These are phyloP conservation scores for Calameuta filiformis DNA, from an alignment of 2,888 invertebrate species.

Conservation along the genomic window DNA sequence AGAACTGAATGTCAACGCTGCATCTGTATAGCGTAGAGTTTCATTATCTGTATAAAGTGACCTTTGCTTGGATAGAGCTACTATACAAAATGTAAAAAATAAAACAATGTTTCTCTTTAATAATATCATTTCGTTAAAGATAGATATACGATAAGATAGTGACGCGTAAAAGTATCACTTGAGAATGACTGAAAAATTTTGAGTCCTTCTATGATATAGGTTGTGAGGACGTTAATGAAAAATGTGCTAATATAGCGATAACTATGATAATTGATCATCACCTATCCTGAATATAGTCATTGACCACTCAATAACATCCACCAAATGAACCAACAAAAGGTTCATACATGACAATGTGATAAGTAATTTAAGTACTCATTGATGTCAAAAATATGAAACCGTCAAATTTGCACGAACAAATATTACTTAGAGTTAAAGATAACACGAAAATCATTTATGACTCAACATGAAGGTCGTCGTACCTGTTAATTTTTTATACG, in stretches of 20 bases:
- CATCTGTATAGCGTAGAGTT: not conserved
- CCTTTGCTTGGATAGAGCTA: not conserved
- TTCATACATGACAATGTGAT: not conserved
- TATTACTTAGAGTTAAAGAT: not conserved
- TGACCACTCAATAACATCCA: not conserved
- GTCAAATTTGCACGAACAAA: not conserved
- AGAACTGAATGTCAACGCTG: not conserved
- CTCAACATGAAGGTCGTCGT: not conserved
- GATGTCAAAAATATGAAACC: not conserved
- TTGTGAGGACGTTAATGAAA: not conserved
- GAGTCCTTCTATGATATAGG: not conserved
- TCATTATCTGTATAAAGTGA: not conserved
- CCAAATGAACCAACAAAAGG: not conserved
- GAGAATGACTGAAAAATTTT: not conserved
- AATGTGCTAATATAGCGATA: not conserved
- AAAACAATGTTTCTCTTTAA: constrained; percentile 1
- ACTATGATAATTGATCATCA: not conserved
- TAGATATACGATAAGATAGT: not conserved
- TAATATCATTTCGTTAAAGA: not conserved
- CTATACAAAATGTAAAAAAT: not conserved
- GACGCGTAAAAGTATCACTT: not conserved
- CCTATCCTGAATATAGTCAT: not conserved
- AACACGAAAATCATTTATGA: not conserved
- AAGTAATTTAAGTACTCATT: not conserved
- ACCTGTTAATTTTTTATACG: not conserved